Base-by-base conservation (phyloP, 2,113 vertebrate genomes). In the Bambusicola thoracicus region DNA sequence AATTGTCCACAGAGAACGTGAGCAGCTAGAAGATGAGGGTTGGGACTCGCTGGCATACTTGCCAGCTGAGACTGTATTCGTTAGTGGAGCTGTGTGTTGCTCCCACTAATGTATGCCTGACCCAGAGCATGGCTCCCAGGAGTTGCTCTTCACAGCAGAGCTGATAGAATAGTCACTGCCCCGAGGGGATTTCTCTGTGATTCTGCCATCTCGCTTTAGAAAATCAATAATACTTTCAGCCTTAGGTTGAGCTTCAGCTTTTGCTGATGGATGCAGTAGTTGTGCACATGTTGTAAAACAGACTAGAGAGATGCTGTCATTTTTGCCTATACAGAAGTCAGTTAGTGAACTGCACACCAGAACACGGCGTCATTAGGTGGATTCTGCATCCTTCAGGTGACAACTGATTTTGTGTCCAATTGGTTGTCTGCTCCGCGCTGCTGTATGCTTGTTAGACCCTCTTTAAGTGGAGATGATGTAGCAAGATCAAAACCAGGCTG, bases 361-460 rank as follows among this genome's bases (percentile, higher is more conserved):
- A 38, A 8, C 7, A 30, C 21, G 14, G 18, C 48, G 4, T 51
- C 0, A 0, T 58, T 27, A 5, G 20, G 27, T 79, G 29, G 29
- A 25, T 65, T 63, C 30, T 24, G 3, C 41, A 20, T 19, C n/a
- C 30, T 22, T 41, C 16, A 30, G 30, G 21, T 34, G 43, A 12
- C 11, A 24, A 4, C 9, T 55, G 7, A 24, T 22, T 1, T 17
- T 5, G 16, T 8, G 9, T 41, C 29, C 27, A 27, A 18, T 32
- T 25, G 49, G 10, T 38, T 6, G 7, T 58, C 11, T 53, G 27
- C 11, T 55, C 4, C 3, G 1, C 8, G 4, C 11, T 43, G 25
- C 55, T 63, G 25, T 20, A 17, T 3, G 2, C 12, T 53, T 53
- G 51, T 30, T 29, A 29, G 17, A 16, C 8, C 4, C 7, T 7